Base-by-base conservation (phyloP, 1,140 invertebrate genomes). In the Phymastichus coffea region DNA sequence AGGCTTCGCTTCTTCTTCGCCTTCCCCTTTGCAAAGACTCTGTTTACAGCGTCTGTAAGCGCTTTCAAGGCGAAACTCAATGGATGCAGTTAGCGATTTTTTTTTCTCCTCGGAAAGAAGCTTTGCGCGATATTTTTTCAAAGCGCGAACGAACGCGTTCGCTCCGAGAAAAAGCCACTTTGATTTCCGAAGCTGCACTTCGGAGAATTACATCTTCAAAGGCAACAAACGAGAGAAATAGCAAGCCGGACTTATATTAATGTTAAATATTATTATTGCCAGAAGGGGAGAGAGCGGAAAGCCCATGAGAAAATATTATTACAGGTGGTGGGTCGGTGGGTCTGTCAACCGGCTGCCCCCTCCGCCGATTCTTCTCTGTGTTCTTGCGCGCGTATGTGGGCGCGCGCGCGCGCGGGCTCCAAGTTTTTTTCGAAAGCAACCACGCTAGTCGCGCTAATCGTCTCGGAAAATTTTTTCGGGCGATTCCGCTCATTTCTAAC, bases 221-320 rank as follows among this genome's bases (percentile, higher is more conserved):
- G 17, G 17, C 17, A 53, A 53, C 26, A 53, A 28, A 12, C 51
- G 33, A 30, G 15, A 30, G 26, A n/a, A n/a, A n/a, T n/a, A n/a
- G n/a, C n/a, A n/a, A n/a, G 3, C 14, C 15, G 28, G 7, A 30
- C 25, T 41, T 41, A 10, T 30, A 41, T 37, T 41, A 47, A 47
- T 37, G 30, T 43, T 56, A 56, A 56, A 56, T 56, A 25, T 47
- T 38, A 28, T 23, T 47, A 25, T 43, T 47, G 26, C 33, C 6
- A 35, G 48, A 22, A 15, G 41, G 2, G 6, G 20, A 12, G 25
- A 28, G 4, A 7, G 40, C 12, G 19, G 1, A 6, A 23, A 51
- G 19, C 7, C 17, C 38, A 35, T n/a, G n/a, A 20, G 28, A 46
- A 52, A 59, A 59, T 59, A 59, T 58, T 58, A 35, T 52, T 37